Base-by-base conservation (phyloP, 2,888 invertebrate species). In the Tricholauxania praeusta region DNA sequence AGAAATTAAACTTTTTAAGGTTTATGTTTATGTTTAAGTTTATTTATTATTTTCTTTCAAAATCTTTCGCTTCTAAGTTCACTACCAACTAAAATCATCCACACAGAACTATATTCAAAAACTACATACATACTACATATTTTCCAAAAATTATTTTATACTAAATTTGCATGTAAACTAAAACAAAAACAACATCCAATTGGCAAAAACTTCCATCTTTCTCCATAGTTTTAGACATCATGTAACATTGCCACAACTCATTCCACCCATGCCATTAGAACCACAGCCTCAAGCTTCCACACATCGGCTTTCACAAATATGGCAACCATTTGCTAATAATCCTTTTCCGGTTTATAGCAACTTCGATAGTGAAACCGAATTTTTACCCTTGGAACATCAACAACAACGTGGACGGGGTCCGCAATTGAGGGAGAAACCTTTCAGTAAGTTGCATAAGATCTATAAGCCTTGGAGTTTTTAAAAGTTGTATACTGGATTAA, bases 221-320 rank as follows among this genome's bases (percentile, higher is more conserved):
- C 74, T 68, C 75, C 74, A 71, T 80, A 84, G 84, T 82, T 82
- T 82, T 79, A 81, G 83, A 80, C 81, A 82, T 81, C 83, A 82
- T 81, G 79, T 81, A 32, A 81, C 83, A 79, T 78, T 79, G 79
- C 82, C 80, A 79, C 84, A 83, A 78, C 74, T 81, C 68, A 79
- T 83, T 74, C 81, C 79, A 80, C 79, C 82, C 78, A 79, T 81
- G 73, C 79, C 81, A 77, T 74, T 79, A 71, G 64, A 76, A 63
- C 74, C 64, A 71, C 51, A 76, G 47, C 19, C 79, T 64, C 81
- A 80, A 78, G 77, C 80, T 52, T 78, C 82, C 19, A 39, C 39
- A 10, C 78, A 80, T 77, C 81, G 80, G 55, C 77, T 79, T 75
- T 79, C 79, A 66, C 79, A 80, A 74, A 77, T 80, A 72, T 82